Conservation (phyloP, 2,888 invertebrate species). For the Amaurobius ferox region DNA sequence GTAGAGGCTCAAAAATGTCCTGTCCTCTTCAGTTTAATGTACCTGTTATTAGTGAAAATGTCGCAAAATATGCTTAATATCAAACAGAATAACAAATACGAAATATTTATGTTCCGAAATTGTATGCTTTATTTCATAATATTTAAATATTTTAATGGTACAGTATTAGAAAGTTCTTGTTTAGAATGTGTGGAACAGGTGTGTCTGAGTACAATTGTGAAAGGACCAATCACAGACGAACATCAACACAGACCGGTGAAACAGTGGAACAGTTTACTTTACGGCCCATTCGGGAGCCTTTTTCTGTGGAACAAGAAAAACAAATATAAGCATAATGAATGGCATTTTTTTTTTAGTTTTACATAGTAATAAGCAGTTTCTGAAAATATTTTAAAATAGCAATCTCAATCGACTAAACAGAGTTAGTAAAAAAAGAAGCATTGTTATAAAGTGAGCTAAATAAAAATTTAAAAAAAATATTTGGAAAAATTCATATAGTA, state of each 20-base stretch:
- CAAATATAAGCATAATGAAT: not conserved
- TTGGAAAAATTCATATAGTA: too few relatives aligned
- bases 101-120: not conserved
- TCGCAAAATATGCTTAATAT: too few relatives aligned
- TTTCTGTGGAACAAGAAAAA: conserved; percentile 68
- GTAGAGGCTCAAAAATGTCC: too few relatives aligned
- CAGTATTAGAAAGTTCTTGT: not conserved
- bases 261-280: conserved; percentile 73
- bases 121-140: conserved; percentile 8
- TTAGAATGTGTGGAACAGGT: conserved; percentile 28
- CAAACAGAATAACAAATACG: too few relatives aligned
- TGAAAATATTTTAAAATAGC: not conserved
- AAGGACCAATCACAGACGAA: conserved; percentile 49
- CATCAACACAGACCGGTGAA: conserved; percentile 47
- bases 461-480: too few relatives aligned
- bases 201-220: conserved; percentile 25
- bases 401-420: too few relatives aligned
- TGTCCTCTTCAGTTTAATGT: too few relatives aligned
- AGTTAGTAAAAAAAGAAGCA: too few relatives aligned
- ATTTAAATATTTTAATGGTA: not conserved
- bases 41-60: too few relatives aligned
- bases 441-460: too few relatives aligned
- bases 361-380: not conserved
- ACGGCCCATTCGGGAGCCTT: conserved; percentile 74
- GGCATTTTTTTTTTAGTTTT: not conserved